Evolutionary conservation across 1,140 invertebrate species (phyloP), one percentile per base, ranked within the genome.

Genomic region (Varroa destructor): DNA sequence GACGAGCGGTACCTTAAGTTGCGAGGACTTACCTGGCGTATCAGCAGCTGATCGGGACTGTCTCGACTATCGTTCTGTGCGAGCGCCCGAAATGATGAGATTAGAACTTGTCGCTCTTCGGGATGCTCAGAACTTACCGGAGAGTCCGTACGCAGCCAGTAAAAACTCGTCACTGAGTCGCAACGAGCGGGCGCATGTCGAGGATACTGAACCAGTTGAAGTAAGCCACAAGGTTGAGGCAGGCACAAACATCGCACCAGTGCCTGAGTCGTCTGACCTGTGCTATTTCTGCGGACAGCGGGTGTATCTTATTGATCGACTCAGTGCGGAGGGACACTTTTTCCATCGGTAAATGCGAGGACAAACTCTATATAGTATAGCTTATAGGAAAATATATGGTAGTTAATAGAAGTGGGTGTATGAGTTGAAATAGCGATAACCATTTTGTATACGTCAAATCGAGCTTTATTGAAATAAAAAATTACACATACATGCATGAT

Each of bases 231-330:
- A 67, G 2, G 46, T 67, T 8, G 61, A 67, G 12, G 37, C 61
- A 46, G 61, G 46, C 40, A 37, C 36, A 14, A 14, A 37, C 46
- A 51, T 46, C 61, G 40, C 37, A 40, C 61, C 61, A 67, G 3
- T 40, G 12, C 61, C 40, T 12, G 61, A 67, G 46, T 67, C 61
- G 89, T 88, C 46, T 85, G 89, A 91, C 79, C 84, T 85, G 74
- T 93, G 90, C 78, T 88, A 90, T 79, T 90, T 91, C 81, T 94
- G 91, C 80, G 83, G 85, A 72, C 89, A 90, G 79, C 83, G 88
- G 14, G 91, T 93, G 43, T 93, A 93, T 78, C 81, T 92, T 14
- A 89, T 93, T 86, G 90, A 94, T 79, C 83, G 88, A 73, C 83
- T 91, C 75, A 88, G 84, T 77, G 88, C 90, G 4, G 90, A 93